Evolutionary conservation across 2,888 invertebrate species (phyloP), one percentile per base, ranked within the genome.

Genomic region (Eristalis arbustorum): DNA sequence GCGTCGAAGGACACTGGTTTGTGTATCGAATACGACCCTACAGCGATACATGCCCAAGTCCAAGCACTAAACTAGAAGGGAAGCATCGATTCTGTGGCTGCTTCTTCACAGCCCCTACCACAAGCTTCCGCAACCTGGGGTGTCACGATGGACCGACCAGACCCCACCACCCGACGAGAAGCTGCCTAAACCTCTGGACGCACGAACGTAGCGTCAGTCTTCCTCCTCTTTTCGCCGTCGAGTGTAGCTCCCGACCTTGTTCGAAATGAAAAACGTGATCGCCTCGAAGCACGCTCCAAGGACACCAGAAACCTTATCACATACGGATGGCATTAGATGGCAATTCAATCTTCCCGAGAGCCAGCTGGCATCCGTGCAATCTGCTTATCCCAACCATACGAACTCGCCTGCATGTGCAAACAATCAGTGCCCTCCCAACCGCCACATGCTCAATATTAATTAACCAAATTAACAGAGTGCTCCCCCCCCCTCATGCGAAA

Each of bases 381-480:
- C 6, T 5, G 31, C 31, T 31, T 31, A 31, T 31, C 49, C n/a
- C n/a, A 49, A n/a, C 49, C 3, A n/a, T n/a, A n/a, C 5, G 6
- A n/a, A 1, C 42, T n/a, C 1, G 42, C 18, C n/a, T 49, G 49
- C 49, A 49, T n/a, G n/a, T n/a, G n/a, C n/a, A n/a, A n/a, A n/a
- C n/a, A n/a, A n/a, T n/a, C n/a, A n/a, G n/a, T n/a, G n/a, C n/a
- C n/a, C n/a, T n/a, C n/a, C n/a, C n/a, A n/a, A n/a, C n/a, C n/a
- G n/a, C n/a, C n/a, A n/a, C 14, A 18, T 34, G 42, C 6, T 18
- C 23, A 22, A 40, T 64, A 37, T 34, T 62, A 82, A 82, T 82
- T 77, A 69, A 63, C 49, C 67, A 25, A 78, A 78, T 64, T 37
- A 66, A 71, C 64, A 59, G 34, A 64, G 23, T 31, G n/a, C 62